phyloP scores from a whole-genome alignment of 2,113 vertebrate genomes.

The Saguinus imperator region DNA sequence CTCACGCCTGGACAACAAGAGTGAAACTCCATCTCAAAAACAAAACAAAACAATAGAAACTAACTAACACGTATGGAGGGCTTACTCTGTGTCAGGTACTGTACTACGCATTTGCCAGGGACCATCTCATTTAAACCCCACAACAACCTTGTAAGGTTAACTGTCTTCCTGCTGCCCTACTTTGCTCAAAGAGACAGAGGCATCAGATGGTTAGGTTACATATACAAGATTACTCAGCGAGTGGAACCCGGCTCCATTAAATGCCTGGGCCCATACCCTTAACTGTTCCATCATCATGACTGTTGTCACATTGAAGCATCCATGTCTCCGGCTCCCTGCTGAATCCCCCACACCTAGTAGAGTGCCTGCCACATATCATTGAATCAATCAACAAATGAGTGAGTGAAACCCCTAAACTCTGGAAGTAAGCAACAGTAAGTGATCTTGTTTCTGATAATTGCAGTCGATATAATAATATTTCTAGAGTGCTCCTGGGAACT shows the following conservation, averaged over 20 bases:
- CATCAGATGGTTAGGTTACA: neutral
- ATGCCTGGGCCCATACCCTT: neutral
- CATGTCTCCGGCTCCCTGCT: neutral
- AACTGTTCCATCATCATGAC: neutral
- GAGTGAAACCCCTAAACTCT: neutral
- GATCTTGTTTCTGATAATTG: neutral
- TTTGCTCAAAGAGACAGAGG: neutral
- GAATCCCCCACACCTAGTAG: neutral
- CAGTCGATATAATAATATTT: neutral
- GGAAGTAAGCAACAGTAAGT: neutral
- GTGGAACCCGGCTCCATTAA: neutral
- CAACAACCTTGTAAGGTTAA: neutral
- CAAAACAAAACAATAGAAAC: too few species aligned
- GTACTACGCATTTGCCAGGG: neutral
- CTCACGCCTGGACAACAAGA: too few species aligned
- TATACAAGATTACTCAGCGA: neutral
- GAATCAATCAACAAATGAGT: neutral
- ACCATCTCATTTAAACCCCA: neutral
- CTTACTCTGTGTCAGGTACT: too few species aligned
- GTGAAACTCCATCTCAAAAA: too few species aligned
- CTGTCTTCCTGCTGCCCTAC: neutral
- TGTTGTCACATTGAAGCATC: neutral
- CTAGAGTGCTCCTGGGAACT: neutral
- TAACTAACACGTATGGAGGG: fast-evolving
- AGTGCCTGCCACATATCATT: neutral